phyloP scores from a whole-genome alignment of 2,888 invertebrate species.

The Melanostoma scalare region DNA sequence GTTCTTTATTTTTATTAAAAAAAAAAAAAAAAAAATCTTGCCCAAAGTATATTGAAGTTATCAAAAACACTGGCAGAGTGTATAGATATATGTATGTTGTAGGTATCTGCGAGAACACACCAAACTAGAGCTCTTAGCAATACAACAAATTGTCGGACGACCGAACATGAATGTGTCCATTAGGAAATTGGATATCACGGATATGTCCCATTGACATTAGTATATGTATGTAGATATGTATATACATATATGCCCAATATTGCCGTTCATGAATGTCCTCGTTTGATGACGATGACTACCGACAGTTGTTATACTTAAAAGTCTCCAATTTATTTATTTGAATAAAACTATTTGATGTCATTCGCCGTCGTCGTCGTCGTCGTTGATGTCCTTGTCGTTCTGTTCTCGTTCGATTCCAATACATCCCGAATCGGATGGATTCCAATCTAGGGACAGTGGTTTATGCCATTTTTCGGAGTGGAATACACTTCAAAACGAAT shows the following conservation, averaged over 20 bases:
- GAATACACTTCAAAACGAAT: conserved; percentile 55
- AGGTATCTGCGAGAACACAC: conserved; percentile 1
- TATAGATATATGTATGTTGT: background rate
- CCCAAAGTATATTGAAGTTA: conserved; percentile 22
- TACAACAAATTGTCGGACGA: conserved; percentile 71
- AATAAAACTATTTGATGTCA: conserved; percentile 63
- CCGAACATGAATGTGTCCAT: conserved; percentile 70
- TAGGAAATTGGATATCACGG: conserved; percentile 71
- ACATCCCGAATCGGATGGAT: conserved; percentile 6
- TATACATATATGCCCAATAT: background rate
- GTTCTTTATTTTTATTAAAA: conserved; percentile 40
- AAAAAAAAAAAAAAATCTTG: conserved; percentile 9
- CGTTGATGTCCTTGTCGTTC: conserved; percentile 7
- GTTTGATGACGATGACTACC: conserved; percentile 62
- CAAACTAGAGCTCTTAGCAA: conserved; percentile 56
- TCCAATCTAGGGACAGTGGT: conserved; percentile 39
- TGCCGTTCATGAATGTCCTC: conserved; percentile 51
- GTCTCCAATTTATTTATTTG: conserved; percentile 65
- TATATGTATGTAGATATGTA: conserved; percentile 4
- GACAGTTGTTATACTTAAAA: conserved; percentile 67
- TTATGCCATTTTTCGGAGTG: conserved; percentile 26
- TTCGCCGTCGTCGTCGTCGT: conserved; percentile 5
- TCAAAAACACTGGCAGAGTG: conserved; percentile 2
- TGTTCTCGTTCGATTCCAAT: conserved; percentile 23
- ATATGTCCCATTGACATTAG: conserved; percentile 51